Evolutionary conservation across 2,113 vertebrate genomes (phyloP).

Genomic region (Dolichallabes microphthalmus): DNA sequence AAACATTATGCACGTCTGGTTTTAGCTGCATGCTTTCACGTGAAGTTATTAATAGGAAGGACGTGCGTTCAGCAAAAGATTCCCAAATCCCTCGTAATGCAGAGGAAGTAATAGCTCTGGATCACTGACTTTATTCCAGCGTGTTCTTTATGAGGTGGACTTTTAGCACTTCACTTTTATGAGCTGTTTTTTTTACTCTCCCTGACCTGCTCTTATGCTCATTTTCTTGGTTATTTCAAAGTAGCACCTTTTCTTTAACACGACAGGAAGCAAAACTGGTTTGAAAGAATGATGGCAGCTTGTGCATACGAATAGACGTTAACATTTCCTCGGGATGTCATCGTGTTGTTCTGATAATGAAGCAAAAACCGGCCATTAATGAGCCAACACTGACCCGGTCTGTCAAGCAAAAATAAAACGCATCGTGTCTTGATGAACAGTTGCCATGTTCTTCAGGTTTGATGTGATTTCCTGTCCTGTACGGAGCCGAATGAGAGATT

Average conservation of each 20-base stretch:
- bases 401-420: background rate
- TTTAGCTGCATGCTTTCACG: conserved; percentile 40
- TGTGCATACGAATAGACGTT: background rate
- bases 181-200: conserved; percentile 14
- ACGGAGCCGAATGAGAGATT: background rate
- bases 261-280: background rate
- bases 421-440: background rate
- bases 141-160: conserved; percentile 26
- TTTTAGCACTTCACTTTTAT: conserved; percentile 34
- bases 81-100: conserved; percentile 34
- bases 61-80: conserved; percentile 12
- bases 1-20: background rate
- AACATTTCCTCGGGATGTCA: background rate
- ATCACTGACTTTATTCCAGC: conserved; percentile 29
- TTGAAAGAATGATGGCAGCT: background rate
- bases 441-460: background rate
- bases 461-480: background rate
- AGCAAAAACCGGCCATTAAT: background rate
- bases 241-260: background rate
- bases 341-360: background rate
- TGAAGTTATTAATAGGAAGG: conserved; percentile 39
- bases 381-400: background rate
- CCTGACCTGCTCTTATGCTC: background rate
- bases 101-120: conserved; percentile 28
- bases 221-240: background rate